A percentile compares a stretch with the other conserved stretches of the same genome.
phyloP scores from a whole-genome alignment of 2,888 invertebrate species.

The Agrotis segetum region DNA sequence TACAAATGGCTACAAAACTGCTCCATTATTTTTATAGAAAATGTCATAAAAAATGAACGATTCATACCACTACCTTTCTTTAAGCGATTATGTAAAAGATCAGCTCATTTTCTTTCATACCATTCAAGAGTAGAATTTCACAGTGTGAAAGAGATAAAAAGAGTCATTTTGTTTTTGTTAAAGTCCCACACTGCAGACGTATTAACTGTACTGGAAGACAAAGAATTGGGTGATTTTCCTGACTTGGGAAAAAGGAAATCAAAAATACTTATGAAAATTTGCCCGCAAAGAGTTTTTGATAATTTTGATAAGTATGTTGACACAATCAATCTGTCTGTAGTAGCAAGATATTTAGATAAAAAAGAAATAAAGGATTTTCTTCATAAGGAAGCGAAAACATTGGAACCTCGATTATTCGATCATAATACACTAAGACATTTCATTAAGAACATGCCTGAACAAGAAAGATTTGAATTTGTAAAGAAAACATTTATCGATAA shows the following conservation, averaged over 20 bases:
- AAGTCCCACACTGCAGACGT: slow-evolving; percentile 69
- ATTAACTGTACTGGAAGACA: slow-evolving; percentile 71
- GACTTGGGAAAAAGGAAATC: slow-evolving; percentile 72
- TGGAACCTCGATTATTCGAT: slow-evolving; percentile 66
- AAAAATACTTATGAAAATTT: slow-evolving; percentile 73
- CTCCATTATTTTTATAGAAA: slow-evolving; percentile 75
- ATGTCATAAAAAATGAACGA: slow-evolving; percentile 66
- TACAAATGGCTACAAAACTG: slow-evolving; percentile 82
- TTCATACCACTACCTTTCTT: slow-evolving; percentile 59
- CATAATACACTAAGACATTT: slow-evolving; percentile 73
- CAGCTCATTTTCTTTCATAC: slow-evolving; percentile 66
- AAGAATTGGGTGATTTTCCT: slow-evolving; percentile 45
- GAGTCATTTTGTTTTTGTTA: slow-evolving; percentile 63
- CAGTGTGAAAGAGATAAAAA: background rate
- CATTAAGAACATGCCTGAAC: slow-evolving; percentile 72
- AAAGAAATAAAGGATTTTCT: slow-evolving; percentile 75
- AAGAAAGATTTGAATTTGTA: slow-evolving; percentile 76
- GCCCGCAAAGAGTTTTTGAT: slow-evolving; percentile 72
- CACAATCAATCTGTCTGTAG: slow-evolving; percentile 70
- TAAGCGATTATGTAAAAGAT: slow-evolving; percentile 76
- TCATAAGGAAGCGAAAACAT: slow-evolving; percentile 63
- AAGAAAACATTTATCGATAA: slow-evolving; percentile 75
- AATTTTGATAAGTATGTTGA: slow-evolving; percentile 72
- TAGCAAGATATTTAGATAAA: slow-evolving; percentile 75
- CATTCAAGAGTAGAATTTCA: slow-evolving; percentile 2